Conservation (phyloP, 1,140 invertebrate genomes). For the Trichonephila clavipes region DNA sequence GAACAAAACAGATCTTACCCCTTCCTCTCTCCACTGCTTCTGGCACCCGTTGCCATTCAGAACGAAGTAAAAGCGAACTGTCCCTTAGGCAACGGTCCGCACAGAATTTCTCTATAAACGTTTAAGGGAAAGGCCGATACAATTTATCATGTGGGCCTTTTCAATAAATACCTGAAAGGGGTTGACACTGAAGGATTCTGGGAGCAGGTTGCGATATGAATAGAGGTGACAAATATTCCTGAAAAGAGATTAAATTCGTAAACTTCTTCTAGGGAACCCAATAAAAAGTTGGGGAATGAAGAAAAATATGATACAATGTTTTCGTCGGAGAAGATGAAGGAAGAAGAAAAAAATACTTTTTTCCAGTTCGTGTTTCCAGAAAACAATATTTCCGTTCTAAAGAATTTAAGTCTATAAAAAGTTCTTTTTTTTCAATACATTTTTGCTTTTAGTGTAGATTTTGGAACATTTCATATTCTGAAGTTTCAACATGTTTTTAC, state of each 20-base stretch:
- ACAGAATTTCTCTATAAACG: conserved; percentile 51
- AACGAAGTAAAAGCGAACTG: conserved; percentile 32
- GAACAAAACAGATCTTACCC: conserved; percentile 42
- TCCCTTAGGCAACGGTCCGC: conserved; percentile 7
- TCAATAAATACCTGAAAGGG: conserved; percentile 59
- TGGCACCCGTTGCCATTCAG: conserved; percentile 41
- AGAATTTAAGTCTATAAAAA: neutral
- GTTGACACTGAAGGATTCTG: conserved; percentile 6
- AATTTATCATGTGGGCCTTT: conserved; percentile 37
- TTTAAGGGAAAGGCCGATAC: conserved; percentile 2
- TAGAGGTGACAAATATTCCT: conserved; percentile 58
- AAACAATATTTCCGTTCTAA: neutral
- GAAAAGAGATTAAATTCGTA: conserved; percentile 61
- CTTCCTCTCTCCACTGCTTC: neutral
- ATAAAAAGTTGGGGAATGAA: conserved; percentile 16
- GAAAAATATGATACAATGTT: neutral
- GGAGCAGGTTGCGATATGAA: conserved; percentile 35
- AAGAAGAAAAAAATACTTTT: neutral
- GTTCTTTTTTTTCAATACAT: neutral
- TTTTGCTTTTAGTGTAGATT: too few relatives aligned
- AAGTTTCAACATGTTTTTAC: too few relatives aligned
- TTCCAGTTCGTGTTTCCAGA: neutral
- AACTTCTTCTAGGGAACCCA: conserved; percentile 32
- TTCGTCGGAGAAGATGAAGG: neutral
- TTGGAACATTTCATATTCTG: too few relatives aligned